A percentile compares a stretch with the other conserved stretches of the same genome.
Conservation (phyloP, 2,888 invertebrate genomes). For the Andrena camellia region DNA sequence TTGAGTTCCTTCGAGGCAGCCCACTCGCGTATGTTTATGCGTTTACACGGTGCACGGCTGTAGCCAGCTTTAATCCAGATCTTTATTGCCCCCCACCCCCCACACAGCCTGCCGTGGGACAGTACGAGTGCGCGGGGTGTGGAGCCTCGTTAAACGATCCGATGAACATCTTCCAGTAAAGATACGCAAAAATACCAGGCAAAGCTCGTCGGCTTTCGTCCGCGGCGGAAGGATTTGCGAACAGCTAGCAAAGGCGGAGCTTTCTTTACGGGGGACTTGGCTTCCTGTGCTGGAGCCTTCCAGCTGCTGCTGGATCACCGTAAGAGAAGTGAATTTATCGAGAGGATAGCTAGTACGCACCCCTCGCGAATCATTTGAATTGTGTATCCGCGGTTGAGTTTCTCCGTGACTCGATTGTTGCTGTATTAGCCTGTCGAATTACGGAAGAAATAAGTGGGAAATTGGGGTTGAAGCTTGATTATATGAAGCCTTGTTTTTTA, state of each 20-base stretch:
- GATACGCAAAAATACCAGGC: not conserved
- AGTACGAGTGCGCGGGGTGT: not conserved
- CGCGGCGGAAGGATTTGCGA: constrained; percentile 33
- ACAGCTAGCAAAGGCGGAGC: not conserved
- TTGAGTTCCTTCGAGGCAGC: constrained; percentile 53
- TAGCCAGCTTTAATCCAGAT: constrained; percentile 70
- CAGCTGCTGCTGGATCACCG: constrained; percentile 7
- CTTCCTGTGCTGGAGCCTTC: not conserved
- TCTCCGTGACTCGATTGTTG: not conserved
- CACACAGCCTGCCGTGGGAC: constrained; percentile 41
- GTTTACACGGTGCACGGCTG: constrained; percentile 31
- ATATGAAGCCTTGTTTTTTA: no score
- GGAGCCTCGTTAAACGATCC: constrained; percentile 5
- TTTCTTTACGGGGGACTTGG: not conserved
- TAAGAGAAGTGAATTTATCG: constrained; percentile 2
- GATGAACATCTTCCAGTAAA: not conserved
- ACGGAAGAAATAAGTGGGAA: not conserved
- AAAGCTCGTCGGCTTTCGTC: constrained; percentile 2
- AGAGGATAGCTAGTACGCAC: not conserved
- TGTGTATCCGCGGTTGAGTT: not conserved
- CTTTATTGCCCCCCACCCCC: constrained; percentile 67
- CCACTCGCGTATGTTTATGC: constrained; percentile 54
- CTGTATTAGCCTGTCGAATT: not conserved
- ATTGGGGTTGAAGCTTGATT: no score
- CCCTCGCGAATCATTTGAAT: constrained; percentile 1